phyloP scores from a whole-genome alignment of 2,113 vertebrate species.

The Bujurquina vittata region DNA sequence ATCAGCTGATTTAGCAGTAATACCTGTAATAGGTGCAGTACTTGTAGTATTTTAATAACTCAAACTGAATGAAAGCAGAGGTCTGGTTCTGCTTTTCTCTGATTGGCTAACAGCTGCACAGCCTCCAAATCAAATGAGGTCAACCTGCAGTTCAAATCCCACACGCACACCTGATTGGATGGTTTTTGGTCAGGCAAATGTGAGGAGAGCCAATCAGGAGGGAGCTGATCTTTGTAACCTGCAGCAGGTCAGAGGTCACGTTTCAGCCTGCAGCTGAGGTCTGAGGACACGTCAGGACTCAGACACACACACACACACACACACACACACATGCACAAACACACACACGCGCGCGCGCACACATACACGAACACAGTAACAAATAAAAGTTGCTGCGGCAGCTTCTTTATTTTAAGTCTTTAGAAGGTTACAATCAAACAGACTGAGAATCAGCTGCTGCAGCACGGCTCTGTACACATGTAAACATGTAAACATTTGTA shows the following conservation, averaged over 20 bases:
- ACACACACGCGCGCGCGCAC: too few relatives aligned
- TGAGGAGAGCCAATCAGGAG: constrained; percentile 1
- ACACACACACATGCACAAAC: too few relatives aligned
- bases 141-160: not conserved
- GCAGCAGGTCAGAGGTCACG: not conserved
- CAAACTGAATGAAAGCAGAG: not conserved
- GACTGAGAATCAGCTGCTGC: too few relatives aligned
- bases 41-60: not conserved
- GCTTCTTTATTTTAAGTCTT: too few relatives aligned
- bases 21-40: not conserved
- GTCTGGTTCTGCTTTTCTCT: not conserved
- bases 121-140: not conserved
- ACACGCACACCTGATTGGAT: not conserved
- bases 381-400: too few relatives aligned
- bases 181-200: not conserved
- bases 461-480: too few relatives aligned
- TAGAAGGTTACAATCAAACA: too few relatives aligned
- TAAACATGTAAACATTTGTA: too few relatives aligned
- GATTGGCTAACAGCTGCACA: not conserved
- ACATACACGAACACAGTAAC: too few relatives aligned
- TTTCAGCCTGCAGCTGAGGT: not conserved
- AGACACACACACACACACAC: not conserved
- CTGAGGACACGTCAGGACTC: constrained; percentile 16
- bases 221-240: not conserved
- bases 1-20: not conserved